phyloP scores from a whole-genome alignment of 2,797 vertebrate species.

The Lemur catta region DNA sequence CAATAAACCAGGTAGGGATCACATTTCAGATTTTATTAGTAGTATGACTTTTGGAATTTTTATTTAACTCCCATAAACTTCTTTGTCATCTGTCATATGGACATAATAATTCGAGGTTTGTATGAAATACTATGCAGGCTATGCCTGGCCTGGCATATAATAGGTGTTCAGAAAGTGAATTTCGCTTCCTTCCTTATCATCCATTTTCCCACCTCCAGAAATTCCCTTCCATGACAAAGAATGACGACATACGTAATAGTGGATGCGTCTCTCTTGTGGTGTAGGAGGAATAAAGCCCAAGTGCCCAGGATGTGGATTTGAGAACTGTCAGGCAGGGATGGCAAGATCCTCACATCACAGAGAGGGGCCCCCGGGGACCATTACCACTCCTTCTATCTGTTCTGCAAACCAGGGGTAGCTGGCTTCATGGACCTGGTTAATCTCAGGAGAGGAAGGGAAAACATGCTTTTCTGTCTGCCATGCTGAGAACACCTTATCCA shows the following conservation, averaged over 20 bases:
- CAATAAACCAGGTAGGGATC: background rate
- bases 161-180: background rate
- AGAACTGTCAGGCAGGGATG: background rate
- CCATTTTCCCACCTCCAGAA: background rate
- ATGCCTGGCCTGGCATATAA: background rate
- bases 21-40: background rate
- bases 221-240: background rate
- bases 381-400: background rate
- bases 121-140: background rate
- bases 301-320: background rate
- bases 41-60: background rate
- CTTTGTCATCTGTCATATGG: background rate
- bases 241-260: background rate
- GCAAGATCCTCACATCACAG: background rate
- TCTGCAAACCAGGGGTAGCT: background rate
- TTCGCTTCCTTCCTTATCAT: background rate
- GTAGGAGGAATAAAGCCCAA: background rate
- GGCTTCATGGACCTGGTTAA: background rate
- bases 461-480: background rate
- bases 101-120: background rate
- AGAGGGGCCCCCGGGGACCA: background rate
- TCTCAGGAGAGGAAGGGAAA: background rate
- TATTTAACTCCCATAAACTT: background rate
- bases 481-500: background rate
- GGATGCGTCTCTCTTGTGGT: background rate